Conservation (phyloP, 2,113 vertebrate genomes). For the Otocyon megalotis region DNA sequence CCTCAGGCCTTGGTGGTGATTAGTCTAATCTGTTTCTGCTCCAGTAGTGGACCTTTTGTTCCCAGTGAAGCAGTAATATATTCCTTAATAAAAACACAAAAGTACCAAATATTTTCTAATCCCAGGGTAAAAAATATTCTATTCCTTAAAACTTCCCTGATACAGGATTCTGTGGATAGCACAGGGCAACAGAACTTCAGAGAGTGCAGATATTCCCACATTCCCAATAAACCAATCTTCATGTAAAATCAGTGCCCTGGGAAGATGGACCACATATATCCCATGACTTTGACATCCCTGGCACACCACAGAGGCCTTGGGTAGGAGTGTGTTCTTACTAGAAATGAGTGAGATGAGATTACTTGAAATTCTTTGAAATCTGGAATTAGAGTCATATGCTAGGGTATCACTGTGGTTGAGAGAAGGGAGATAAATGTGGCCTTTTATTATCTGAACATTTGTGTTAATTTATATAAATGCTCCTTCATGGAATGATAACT, state of each 20-base stretch:
- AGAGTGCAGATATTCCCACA: background rate
- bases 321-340: background rate
- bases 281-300: background rate
- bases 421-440: background rate
- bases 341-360: background rate
- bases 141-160: background rate
- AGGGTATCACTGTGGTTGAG: background rate
- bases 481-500: background rate
- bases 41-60: background rate
- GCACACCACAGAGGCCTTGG: background rate
- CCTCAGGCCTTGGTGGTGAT: background rate
- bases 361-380: constrained; percentile 32
- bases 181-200: background rate
- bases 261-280: background rate
- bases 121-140: background rate
- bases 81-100: background rate
- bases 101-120: background rate
- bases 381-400: background rate
- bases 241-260: background rate
- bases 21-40: background rate
- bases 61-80: background rate
- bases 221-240: background rate
- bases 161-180: background rate
- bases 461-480: background rate
- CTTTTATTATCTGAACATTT: background rate